Evolutionary conservation across 2,113 vertebrate species (phyloP), one percentile per base, ranked within the genome.

Genomic region (Dascyllus trimaculatus): DNA sequence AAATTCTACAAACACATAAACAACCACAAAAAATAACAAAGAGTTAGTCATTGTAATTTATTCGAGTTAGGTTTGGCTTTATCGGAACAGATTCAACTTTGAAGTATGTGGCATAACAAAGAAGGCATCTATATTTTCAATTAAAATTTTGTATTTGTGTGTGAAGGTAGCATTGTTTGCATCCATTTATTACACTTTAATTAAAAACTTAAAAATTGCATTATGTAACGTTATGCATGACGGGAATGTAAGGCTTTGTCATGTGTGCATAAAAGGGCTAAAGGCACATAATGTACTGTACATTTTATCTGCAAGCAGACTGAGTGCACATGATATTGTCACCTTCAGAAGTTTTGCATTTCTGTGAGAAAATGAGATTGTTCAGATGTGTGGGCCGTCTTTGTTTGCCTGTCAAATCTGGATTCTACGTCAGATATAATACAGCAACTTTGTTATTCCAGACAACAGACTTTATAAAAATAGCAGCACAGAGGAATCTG

Each of bases 361-460:
- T 35, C 7, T 40, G 15, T 19, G 35, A 60, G 21, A 60, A 32
- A 0, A 1, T 17, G 17, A 24, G n/a, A 25, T 59, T 43, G 29
- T 66, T 61, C 6, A 22, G 32, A 57, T 35, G 52, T 64, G 48
- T 10, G 32, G 32, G 32, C 32, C 1, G 32, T 35, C 32, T 35
- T n/a, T 38, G 29, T 51, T 38, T 15, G 32, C 15, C 18, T 29
- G 10, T 49, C 17, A 57, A 72, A 60, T 10, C 40, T 53, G n/a
- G 40, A 45, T 21, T 53, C 18, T 56, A 0, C 51, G 49, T 43
- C 0, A 10, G 32, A 45, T 13, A 13, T 29, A 14, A 59, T 29
- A 17, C 45, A 21, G 54, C 7, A 24, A 14, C 38, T 70, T 21
- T 70, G 38, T 77, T 69, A 58, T 63, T 46, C 48, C 18, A 11